A percentile compares a stretch with the other conserved stretches of the same genome.
These are phyloP conservation scores for Polyommatus iphigenia DNA, from an alignment of 2,888 invertebrate genomes.

Conservation along the genomic window DNA sequence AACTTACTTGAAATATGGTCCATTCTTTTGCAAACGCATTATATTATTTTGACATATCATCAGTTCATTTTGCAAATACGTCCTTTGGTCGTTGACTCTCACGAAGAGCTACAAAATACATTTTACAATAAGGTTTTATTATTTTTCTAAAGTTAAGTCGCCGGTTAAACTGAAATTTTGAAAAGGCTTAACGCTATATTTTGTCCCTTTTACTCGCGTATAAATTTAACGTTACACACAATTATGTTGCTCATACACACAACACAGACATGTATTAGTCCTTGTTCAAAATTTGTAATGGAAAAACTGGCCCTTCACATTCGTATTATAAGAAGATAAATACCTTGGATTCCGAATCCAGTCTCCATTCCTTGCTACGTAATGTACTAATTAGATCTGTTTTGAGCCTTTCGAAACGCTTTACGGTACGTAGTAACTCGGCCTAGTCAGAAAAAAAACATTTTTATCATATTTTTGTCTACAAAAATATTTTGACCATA, in stretches of 20 bases:
- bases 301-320: no score
- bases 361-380: slow-evolving; percentile 75
- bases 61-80: slow-evolving; percentile 73
- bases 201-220: slow-evolving; percentile 17
- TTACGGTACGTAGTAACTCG: slow-evolving; percentile 71
- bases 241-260: no score
- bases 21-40: slow-evolving; percentile 66
- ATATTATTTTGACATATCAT: slow-evolving; percentile 75
- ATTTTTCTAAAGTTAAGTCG: neutral
- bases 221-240: neutral
- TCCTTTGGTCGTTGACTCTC: slow-evolving; percentile 73
- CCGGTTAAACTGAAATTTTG: neutral
- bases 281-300: neutral
- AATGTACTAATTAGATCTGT: slow-evolving; percentile 74
- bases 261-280: no score
- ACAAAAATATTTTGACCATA: no score
- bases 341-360: slow-evolving; percentile 78
- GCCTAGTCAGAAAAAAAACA: slow-evolving; percentile 51
- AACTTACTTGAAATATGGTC: slow-evolving; percentile 73
- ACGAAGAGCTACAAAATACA: slow-evolving; percentile 60
- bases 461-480: neutral
- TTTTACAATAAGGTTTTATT: neutral
- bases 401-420: slow-evolving; percentile 73
- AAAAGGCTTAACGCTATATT: neutral
- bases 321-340: neutral